Evolutionary conservation across 2,113 vertebrate genomes (phyloP).

Genomic region (Lepus europaeus): DNA sequence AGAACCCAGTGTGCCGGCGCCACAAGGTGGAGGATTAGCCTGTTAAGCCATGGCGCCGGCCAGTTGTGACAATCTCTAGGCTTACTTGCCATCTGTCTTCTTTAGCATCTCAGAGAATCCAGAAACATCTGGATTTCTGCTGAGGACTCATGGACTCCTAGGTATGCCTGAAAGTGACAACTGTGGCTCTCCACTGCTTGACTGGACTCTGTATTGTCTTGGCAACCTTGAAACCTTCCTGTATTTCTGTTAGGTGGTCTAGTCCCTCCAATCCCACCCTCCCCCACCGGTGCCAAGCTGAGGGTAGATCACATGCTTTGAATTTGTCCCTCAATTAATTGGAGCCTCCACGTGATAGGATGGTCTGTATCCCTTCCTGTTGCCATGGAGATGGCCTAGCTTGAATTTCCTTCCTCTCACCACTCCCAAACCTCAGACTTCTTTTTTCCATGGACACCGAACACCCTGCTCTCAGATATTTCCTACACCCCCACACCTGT

Average conservation of each 20-base stretch:
- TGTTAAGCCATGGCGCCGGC: too few species aligned
- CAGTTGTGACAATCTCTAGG: neutral
- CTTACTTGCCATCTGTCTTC: neutral
- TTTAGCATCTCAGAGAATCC: neutral
- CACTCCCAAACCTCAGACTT: neutral
- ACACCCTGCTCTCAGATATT: neutral
- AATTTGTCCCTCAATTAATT: neutral
- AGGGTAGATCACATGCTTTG: neutral
- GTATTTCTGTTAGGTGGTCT: neutral
- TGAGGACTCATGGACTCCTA: neutral
- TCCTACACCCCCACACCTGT: neutral
- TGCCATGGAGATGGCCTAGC: neutral
- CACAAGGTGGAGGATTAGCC: too few species aligned
- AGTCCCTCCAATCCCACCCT: neutral
- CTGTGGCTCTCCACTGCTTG: neutral
- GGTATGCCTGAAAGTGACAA: neutral
- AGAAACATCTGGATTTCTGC: constrained; percentile 8
- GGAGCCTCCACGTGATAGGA: neutral
- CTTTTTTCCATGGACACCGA: neutral
- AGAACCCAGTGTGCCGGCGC: too few species aligned
- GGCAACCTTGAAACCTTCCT: neutral
- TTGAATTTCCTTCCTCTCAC: neutral
- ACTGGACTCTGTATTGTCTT: neutral
- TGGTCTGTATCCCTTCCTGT: neutral
- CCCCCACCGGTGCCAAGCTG: neutral